A percentile compares a stretch with the other conserved stretches of the same genome.
Evolutionary conservation across 2,888 invertebrate species (phyloP).

Genomic region (Lamproptera curius): DNA sequence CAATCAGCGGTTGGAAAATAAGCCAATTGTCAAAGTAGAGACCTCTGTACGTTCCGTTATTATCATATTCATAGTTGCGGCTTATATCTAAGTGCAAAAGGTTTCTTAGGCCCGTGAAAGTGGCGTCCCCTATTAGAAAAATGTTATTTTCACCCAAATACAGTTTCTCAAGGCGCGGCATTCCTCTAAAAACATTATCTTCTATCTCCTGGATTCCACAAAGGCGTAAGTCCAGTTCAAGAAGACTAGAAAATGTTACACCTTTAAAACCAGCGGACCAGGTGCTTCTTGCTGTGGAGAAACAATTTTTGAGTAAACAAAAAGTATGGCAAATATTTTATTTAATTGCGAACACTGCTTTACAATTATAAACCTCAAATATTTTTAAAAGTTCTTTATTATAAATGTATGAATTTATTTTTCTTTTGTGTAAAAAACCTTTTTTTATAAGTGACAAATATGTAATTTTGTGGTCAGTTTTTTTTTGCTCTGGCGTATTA

Average conservation of each 20-base stretch:
- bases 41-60: conserved; percentile 26
- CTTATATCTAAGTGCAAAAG: conserved; percentile 76
- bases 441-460: too few species aligned
- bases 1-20: conserved; percentile 33
- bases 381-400: too few species aligned
- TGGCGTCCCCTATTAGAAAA: conserved; percentile 45
- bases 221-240: conserved; percentile 76
- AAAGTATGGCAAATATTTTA: too few species aligned
- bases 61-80: conserved; percentile 44
- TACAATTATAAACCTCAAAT: too few species aligned
- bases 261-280: conserved; percentile 48
- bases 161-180: conserved; percentile 63
- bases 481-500: too few species aligned
- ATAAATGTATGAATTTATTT: too few species aligned
- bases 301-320: too few species aligned
- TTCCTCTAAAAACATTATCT: conserved; percentile 56
- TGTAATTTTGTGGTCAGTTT: too few species aligned
- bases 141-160: conserved; percentile 77
- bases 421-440: too few species aligned
- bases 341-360: too few species aligned
- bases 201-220: conserved; percentile 71
- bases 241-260: conserved; percentile 48
- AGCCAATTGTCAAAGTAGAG: conserved; percentile 32
- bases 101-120: conserved; percentile 54
- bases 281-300: conserved; percentile 1